A percentile compares a stretch with the other conserved stretches of the same genome.
phyloP scores from a whole-genome alignment of 2,113 vertebrate genomes.

The Prunella fulvescens region DNA sequence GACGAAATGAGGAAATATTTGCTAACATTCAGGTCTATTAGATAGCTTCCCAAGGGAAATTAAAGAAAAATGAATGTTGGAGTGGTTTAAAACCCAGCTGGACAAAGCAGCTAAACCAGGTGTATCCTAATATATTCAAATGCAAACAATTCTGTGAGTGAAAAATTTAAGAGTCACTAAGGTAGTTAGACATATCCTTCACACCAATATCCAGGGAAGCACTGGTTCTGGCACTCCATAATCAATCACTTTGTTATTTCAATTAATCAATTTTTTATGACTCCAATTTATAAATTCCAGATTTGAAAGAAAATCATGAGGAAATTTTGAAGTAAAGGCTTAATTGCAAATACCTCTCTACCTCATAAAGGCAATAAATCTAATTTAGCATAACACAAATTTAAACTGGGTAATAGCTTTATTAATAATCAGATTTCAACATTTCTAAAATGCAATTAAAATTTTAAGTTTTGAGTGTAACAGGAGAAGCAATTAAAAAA shows the following conservation, averaged over 20 bases:
- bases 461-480: not conserved
- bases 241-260: not conserved
- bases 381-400: not conserved
- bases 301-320: not conserved
- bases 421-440: not conserved
- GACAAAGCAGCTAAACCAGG: not conserved
- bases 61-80: not conserved
- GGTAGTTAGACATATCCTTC: not conserved
- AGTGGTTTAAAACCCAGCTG: not conserved
- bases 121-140: not conserved
- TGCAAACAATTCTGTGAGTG: not conserved
- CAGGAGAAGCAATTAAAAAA: not conserved
- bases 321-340: not conserved
- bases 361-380: not conserved
- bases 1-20: conserved; percentile 8
- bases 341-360: not conserved
- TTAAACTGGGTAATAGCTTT: not conserved
- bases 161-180: not conserved
- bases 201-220: not conserved
- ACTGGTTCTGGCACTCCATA: not conserved
- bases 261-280: not conserved
- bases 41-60: not conserved
- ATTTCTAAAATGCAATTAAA: not conserved
- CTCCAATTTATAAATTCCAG: not conserved
- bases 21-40: not conserved